Evolutionary conservation across 2,797 vertebrate species (phyloP), one percentile per base, ranked within the genome.

Genomic region (Dendrocincla tyrannina): DNA sequence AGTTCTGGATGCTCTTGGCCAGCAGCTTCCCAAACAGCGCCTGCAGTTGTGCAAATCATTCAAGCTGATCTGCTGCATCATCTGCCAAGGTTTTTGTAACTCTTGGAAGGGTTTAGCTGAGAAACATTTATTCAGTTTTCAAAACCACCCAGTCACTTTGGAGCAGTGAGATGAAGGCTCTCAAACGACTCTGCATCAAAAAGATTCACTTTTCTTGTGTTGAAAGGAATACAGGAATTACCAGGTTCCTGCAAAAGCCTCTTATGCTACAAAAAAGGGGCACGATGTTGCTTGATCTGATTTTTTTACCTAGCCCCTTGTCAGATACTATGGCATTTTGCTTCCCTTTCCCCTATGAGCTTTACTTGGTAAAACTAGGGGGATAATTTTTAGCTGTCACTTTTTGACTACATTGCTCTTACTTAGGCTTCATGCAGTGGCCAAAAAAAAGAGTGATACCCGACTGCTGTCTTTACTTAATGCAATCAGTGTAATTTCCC

Each of bases 1-100:
- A 95, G 85, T 83, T 70, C 63, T 82, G 94, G 88, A 52, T 79
- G 86, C 83, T 95, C 70, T 93, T 74, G 92, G 88, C 66, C 94
- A 82, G 85, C 50, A 52, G 69, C 77, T 81, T 69, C 79, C 35
- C 28, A 92, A 83, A 41, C 62, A 20, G 70, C 0, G 0, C 89
- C 46, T 3, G 11, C 88, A 92, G 74, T 95, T 94, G 95, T 87
- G 77, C 90, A 82, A 89, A 94, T 91, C 86, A 49, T 32, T 95
- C 91, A 82, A 11, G 88, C 63, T 56, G 74, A 56, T 92, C 75
- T 66, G 70, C 88, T 19, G n/a, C 12, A 35, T 49, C 69, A 78
- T 70, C 74, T 93, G 96, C 94, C 93, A 94, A 85, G 62, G 32
- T 59, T 92, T 92, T 94, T 91, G 28, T 27, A 74, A 66, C 84